Base-by-base conservation (phyloP, 2,797 vertebrate species). In the Margarornis squamiger region DNA sequence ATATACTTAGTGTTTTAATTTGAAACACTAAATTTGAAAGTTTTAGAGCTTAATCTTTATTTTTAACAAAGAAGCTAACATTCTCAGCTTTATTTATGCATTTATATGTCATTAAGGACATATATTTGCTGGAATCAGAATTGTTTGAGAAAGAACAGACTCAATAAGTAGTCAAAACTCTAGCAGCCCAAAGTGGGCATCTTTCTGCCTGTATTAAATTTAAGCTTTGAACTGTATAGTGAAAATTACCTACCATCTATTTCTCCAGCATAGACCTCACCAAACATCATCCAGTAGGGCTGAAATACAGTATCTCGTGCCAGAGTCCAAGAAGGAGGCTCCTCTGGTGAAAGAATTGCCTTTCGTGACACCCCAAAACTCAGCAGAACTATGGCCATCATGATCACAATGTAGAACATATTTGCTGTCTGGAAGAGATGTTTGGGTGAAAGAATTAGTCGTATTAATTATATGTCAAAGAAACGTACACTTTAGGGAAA, bases 221-320 rank as follows among this genome's bases (percentile, higher is more conserved):
- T 72, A 76, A 61, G 30, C 13, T 17, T 29, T 77, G 6, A 71
- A 16, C 6, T 43, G 80, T 32, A 73, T 17, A 38, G n/a, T 82
- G 45, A 89, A 76, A 91, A 78, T 43, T 39, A 98, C 98, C 21
- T 82, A 99, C 99, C 97, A 88, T 99, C 98, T 91, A 99, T 99
- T 66, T 99, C 98, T 32, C 70, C 70, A 45, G 99, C 99, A 71
- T 99, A 99, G 36, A 99, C 99, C 91, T 99, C 99, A 93, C 99
- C 99, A 76, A 98, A 99, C 67, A 99, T 99, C 99, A 99, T 99
- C 98, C 99, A 99, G 94, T 99, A 99, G 7, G 99, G 99, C 26
- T 99, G 98, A 96, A 99, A 99, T 21, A 99, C 98, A 15, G 99
- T 97, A 79, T 99, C 99, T 84, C 97, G 97, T 29, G 98, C 99